phyloP scores from a whole-genome alignment of 2,888 invertebrate genomes.

The Acanthococcus lagerstroemiae region DNA sequence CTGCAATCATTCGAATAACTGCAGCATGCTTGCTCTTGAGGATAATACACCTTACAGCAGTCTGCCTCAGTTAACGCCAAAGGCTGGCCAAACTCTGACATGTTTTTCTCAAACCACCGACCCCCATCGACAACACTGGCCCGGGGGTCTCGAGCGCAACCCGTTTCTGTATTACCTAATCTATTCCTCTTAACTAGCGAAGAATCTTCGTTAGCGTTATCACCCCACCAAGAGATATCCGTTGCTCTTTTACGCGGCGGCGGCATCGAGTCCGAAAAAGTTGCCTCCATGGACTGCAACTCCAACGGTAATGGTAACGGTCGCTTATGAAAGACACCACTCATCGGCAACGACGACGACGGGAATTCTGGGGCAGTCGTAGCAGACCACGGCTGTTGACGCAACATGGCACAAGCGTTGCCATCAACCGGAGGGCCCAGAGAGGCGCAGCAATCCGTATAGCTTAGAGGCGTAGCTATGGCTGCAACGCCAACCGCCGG shows the following conservation, averaged over 20 bases:
- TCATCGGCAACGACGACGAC: neutral
- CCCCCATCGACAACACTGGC: too few relatives aligned
- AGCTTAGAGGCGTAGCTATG: neutral
- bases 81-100: too few relatives aligned
- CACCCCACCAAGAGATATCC: neutral
- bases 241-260: neutral
- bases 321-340: too few relatives aligned
- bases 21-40: too few relatives aligned
- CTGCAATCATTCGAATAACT: too few relatives aligned
- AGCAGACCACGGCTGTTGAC: slow-evolving; percentile 10
- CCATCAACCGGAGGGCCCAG: neutral
- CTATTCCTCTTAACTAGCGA: neutral
- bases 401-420: neutral
- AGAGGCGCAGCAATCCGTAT: neutral
- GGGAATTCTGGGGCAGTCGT: slow-evolving; percentile 12
- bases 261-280: neutral
- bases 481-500: slow-evolving; percentile 24
- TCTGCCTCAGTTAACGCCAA: too few relatives aligned
- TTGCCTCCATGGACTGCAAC: too few relatives aligned
- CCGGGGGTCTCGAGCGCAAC: too few relatives aligned
- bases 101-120: too few relatives aligned
- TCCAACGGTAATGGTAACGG: too few relatives aligned
- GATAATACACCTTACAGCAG: too few relatives aligned
- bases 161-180: neutral
- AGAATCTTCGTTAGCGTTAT: neutral